A percentile compares a stretch with the other conserved stretches of the same genome.
Evolutionary conservation across 2,888 invertebrate genomes (phyloP).

Genomic region (Resseliella maxima): DNA sequence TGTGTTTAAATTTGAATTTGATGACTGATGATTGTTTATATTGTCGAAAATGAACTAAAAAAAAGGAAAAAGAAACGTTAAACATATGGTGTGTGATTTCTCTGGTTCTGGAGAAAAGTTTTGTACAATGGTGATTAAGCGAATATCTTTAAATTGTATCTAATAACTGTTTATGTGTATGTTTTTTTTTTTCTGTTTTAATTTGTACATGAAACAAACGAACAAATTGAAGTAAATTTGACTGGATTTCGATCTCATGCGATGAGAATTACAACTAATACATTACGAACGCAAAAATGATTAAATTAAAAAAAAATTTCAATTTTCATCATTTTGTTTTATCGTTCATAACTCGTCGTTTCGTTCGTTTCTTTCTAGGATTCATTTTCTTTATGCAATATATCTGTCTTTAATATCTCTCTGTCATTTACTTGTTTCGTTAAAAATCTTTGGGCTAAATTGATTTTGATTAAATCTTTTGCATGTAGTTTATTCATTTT

Average conservation of each 20-base stretch:
- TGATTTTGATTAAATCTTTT: neutral
- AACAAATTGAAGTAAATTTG: neutral
- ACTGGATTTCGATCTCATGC: neutral
- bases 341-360: too few relatives aligned
- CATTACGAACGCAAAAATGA: neutral
- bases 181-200: too few relatives aligned
- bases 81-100: too few relatives aligned
- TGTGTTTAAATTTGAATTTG: neutral
- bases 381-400: neutral
- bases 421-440: neutral
- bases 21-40: neutral
- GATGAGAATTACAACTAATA: neutral
- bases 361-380: too few relatives aligned
- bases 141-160: conserved; percentile 18
- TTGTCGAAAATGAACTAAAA: too few relatives aligned
- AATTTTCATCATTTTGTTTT: neutral
- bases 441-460: neutral
- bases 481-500: neutral
- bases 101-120: neutral
- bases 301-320: neutral
- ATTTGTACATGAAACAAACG: conserved; percentile 26
- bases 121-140: conserved; percentile 40
- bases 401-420: neutral
- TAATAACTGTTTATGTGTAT: conserved; percentile 35
- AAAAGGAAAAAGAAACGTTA: too few relatives aligned